Evolutionary conservation across 2,797 vertebrate genomes (phyloP).

Genomic region (Thalassophryne amazonica): DNA sequence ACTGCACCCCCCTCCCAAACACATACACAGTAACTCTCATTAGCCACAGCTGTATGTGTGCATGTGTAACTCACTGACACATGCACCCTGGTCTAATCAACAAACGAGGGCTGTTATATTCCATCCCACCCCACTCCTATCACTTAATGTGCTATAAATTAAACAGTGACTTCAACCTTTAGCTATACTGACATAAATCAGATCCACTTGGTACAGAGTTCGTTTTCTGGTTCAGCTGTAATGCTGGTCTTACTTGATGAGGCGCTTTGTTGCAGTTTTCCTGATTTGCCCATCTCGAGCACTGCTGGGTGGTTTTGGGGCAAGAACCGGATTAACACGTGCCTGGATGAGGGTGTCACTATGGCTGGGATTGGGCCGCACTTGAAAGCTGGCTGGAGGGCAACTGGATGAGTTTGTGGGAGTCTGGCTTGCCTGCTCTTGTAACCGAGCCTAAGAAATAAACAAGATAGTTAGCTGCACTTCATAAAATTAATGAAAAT

Average conservation of each 20-base stretch:
- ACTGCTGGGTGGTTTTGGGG: constrained; percentile 75
- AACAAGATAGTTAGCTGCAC: constrained; percentile 21
- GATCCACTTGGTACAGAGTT: neutral
- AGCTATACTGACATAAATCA: neutral
- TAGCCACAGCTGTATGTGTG: constrained; percentile 56
- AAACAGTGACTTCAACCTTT: constrained; percentile 1
- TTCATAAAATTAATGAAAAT: neutral
- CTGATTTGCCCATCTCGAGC: constrained; percentile 75
- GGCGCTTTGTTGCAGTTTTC: constrained; percentile 80
- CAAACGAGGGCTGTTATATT: constrained; percentile 14
- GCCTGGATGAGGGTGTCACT: constrained; percentile 72
- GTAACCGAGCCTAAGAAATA: constrained; percentile 75
- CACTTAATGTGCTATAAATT: constrained; percentile 3
- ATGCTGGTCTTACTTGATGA: constrained; percentile 83
- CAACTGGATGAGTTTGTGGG: constrained; percentile 58
- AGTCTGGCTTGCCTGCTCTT: constrained; percentile 65
- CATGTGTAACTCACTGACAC: constrained; percentile 49
- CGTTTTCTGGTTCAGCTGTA: neutral
- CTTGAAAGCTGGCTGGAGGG: constrained; percentile 64
- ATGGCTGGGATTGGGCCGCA: constrained; percentile 58
- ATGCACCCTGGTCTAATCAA: constrained; percentile 23
- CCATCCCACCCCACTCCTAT: constrained; percentile 11
- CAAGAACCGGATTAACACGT: constrained; percentile 45
- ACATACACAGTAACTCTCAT: constrained; percentile 57
- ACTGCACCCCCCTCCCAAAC: constrained; percentile 41